Conservation (phyloP, 2,797 vertebrate genomes). For the Premnoplex brunnescens region DNA sequence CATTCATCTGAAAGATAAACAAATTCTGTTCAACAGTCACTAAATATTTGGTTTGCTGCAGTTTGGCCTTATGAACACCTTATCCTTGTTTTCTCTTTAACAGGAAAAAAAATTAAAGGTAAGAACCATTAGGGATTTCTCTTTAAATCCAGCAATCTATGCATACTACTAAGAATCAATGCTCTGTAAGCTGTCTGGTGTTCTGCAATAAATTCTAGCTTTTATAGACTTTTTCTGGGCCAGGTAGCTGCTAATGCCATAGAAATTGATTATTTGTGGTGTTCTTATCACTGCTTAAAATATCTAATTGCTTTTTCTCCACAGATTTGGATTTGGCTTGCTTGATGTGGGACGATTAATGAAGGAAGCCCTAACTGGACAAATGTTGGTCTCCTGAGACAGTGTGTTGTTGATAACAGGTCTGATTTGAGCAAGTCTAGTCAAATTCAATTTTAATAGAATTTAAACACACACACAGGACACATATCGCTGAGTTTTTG, state of each 20-base stretch:
- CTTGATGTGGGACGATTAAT: conserved; percentile 65
- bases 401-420: conserved; percentile 59
- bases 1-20: conserved; percentile 54
- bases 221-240: conserved; percentile 71
- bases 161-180: conserved; percentile 59
- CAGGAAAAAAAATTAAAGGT: conserved; percentile 43
- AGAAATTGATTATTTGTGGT: conserved; percentile 75
- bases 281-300: conserved; percentile 77
- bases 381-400: conserved; percentile 58
- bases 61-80: conserved; percentile 19
- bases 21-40: conserved; percentile 48
- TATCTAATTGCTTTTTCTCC: conserved; percentile 75
- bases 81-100: conserved; percentile 41
- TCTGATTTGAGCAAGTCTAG: conserved; percentile 48
- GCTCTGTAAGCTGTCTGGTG: conserved; percentile 48
- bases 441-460: conserved; percentile 64
- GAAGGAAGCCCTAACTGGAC: conserved; percentile 65
- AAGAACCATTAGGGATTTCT: conserved; percentile 61
- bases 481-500: neutral
- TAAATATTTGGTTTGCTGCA: conserved; percentile 41
- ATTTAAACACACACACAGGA: conserved; percentile 31
- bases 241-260: conserved; percentile 68
- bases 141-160: conserved; percentile 64
- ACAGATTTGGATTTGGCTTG: conserved; percentile 66
- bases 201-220: conserved; percentile 70